Evolutionary conservation across 2,888 invertebrate genomes (phyloP), one percentile per base, ranked within the genome.

Genomic region (Octonoba sinensis): DNA sequence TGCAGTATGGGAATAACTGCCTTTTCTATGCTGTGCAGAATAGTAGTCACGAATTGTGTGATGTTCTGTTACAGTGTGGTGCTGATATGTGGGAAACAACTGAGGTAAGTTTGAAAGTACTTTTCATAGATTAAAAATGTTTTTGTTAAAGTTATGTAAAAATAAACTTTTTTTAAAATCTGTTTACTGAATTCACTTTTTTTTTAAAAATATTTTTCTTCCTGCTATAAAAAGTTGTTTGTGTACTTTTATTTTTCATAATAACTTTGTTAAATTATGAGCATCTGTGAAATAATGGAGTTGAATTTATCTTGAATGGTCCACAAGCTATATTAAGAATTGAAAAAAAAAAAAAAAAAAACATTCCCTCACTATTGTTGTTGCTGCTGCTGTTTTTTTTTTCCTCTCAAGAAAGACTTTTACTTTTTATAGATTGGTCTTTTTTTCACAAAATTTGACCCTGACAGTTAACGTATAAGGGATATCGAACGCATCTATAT

Each of bases 41-140:
- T 22, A 24, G 60, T 16, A 44, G 74, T 65, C 11, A 15, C 6
- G n/a, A 44, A 20, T 16, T 79, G 13, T 79, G 83, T 70, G 65
- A 74, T 24, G 36, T 83, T 47, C 56, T 83, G 36, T 27, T 83
- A 20, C 83, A 83, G 49, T 74, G 78, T 83, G 83, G 83, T 15
- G 83, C 83, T 59, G 74, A 83, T 44, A 83, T 83, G 79, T 83
- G 71, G 69, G 59, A 70, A 16, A 49, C 56, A 16, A 82, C 66
- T 44, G 57, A 77, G 62, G 82, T 82, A 76, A 22, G n/a, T 47
- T 15, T 49, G n/a, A 12, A 44, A 44, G 47, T 1, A 22, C 27
- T 18, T 69, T 44, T 27, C 18, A 27, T n/a, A 54, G 27, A 13
- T n/a, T 65, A 8, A 47, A n/a, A 47, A 18, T 12, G 1, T 36